Evolutionary conservation across 2,888 invertebrate species (phyloP).

Genomic region (Spilosoma lubricipeda): DNA sequence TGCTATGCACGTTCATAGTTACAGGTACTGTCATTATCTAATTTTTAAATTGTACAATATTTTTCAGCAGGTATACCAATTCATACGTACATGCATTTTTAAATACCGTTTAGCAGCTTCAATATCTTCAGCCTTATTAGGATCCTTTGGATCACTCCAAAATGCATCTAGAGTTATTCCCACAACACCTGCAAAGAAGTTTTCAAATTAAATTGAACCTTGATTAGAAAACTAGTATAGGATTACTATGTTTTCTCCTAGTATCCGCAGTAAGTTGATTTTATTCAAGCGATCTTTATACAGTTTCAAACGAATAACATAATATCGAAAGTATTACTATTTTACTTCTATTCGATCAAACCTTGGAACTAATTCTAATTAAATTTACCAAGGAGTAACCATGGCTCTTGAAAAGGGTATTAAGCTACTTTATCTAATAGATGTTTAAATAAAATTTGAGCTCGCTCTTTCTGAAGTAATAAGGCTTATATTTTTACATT

Average conservation of each 20-base stretch:
- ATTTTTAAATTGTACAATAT: not conserved
- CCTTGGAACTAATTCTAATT: not conserved
- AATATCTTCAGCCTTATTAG: slow-evolving; percentile 73
- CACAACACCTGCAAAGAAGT: slow-evolving; percentile 78
- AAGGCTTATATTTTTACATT: not conserved
- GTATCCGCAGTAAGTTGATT: not conserved
- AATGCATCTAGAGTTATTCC: slow-evolving; percentile 86
- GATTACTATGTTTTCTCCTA: not conserved
- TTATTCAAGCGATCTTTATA: not conserved
- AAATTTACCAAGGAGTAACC: not conserved
- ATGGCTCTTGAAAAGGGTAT: not conserved
- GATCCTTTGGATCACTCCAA: slow-evolving; percentile 85
- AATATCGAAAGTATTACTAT: not conserved
- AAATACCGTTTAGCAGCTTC: slow-evolving; percentile 84
- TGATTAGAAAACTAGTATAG: not conserved
- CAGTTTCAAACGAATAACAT: not conserved
- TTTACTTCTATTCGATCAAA: not conserved
- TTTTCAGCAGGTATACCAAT: not conserved
- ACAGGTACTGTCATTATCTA: not conserved
- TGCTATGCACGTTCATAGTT: too few relatives aligned
- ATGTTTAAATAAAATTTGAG: not conserved
- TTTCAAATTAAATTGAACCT: not conserved
- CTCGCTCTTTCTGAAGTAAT: not conserved
- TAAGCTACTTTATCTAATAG: not conserved
- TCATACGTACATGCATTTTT: slow-evolving; percentile 83